Evolutionary conservation across 2,113 vertebrate genomes (phyloP), one percentile per base, ranked within the genome.

Genomic region (Crotalus viridis): DNA sequence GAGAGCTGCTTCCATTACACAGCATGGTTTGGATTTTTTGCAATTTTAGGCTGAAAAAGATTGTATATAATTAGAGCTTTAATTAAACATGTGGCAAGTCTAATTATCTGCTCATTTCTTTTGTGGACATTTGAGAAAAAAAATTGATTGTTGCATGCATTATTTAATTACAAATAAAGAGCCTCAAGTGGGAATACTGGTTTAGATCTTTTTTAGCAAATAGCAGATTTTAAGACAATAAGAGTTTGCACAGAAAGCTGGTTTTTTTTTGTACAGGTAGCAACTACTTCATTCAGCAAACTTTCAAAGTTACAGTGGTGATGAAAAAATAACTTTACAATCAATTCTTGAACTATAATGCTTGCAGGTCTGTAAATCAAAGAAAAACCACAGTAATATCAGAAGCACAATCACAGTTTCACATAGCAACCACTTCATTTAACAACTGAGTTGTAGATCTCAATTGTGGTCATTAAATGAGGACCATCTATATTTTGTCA

Each of bases 31-130:
- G 92, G 48, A 0, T 9, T 9, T 92, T 93, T 97, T 96, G 93
- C 93, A 95, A 92, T 92, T 97, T 96, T 87, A 95, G 94, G 95
- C 89, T 96, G 95, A 97, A 92, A 51, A 97, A 96, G 91, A 74
- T 93, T 97, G 96, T 95, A 91, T 28, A 61, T 55, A 92, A 95
- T 97, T 96, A 96, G 91, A 96, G 87, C 94, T 96, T 92, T 97
- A 97, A 98, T 97, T 97, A 96, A 96, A 86, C 74, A 96, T 96
- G 94, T 94, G 85, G 56, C 91, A 96, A 94, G 90, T n/a, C 94
- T 97, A 96, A 97, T 97, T 95, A 97, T 95, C 94, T 93, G 24
- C 95, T 97, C 88, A 69, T 93, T 95, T 86, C 90, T 95, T 93
- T 88, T 91, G 59, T 92, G 93, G 10, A 90, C 95, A 91, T 54